Evolutionary conservation across 2,888 invertebrate species (phyloP), one percentile per base, ranked within the genome.

Genomic region (Apotomis turbidana): DNA sequence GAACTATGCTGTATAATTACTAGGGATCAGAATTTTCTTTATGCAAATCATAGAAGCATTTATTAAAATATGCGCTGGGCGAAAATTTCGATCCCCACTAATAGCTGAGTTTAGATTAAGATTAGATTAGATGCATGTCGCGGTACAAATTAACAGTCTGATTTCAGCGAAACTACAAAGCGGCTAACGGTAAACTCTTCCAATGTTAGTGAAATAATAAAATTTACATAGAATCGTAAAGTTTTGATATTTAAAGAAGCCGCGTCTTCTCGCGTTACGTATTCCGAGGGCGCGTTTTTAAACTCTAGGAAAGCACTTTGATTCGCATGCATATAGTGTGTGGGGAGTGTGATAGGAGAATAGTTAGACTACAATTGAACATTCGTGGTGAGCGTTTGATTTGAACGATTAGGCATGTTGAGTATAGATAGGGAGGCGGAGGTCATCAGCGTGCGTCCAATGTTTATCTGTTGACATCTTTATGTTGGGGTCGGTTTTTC

Each of bases 391-490:
- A 85, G 82, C 81, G 80, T 76, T 80, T 80, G 87, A 87, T 90
- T 81, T 80, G 81, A 83, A 85, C 82, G 79, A 83, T 83, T 83
- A 81, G 84, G 83, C 78, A 77, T 79, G 83, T 82, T 79, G 83
- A 84, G 82, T 84, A 83, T 81, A 81, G 77, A 77, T 82, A 77
- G 81, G 13, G 55, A 67, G 67, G 55, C 61, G 62, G 49, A 87
- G 84, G 85, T 87, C 8, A 44, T 44, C 44, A 3, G 8, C 44
- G 88, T 88, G 87, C 87, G 84, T 89, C 89, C 82, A 85, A 80
- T 83, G 86, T 87, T 72, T 90, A 92, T 93, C 91, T 83, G 77
- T 71, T 86, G 90, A 93, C 90, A 91, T 91, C 90, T 90, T 86
- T 85, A 87, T 87, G 80, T 83, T 76, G 83, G 84, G 87, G 87